These are phyloP conservation scores for Drosophila picticornis DNA, from an alignment of 2,888 invertebrate species.

Conservation along the genomic window DNA sequence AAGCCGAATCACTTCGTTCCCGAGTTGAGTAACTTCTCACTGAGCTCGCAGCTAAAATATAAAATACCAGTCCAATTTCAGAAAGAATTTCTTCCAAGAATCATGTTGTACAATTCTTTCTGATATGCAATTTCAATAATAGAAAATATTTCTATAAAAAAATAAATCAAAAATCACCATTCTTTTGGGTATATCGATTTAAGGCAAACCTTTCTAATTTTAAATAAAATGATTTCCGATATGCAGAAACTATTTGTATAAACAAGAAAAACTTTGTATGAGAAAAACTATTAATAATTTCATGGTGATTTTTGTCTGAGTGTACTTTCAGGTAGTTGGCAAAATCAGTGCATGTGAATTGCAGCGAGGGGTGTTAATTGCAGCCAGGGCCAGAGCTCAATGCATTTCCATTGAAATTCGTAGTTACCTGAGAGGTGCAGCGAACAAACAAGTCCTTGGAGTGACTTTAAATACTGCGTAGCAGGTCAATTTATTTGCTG, in stretches of 20 bases:
- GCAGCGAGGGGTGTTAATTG: slow-evolving; percentile 32
- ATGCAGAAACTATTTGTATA: not conserved
- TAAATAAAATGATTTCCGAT: not conserved
- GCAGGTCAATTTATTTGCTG: slow-evolving; percentile 24
- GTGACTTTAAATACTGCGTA: slow-evolving; percentile 15
- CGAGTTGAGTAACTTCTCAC: not conserved
- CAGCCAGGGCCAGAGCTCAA: not conserved
- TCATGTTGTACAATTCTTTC: not conserved
- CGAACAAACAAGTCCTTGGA: slow-evolving; percentile 23
- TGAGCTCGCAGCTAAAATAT: not conserved
- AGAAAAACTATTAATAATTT: not conserved
- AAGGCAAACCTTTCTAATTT: not conserved
- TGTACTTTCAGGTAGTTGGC: slow-evolving; percentile 28
- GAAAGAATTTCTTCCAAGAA: not conserved
- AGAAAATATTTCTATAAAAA: not conserved
- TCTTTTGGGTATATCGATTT: not conserved
- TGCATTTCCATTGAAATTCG: slow-evolving; percentile 19
- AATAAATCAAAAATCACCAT: too few relatives aligned
- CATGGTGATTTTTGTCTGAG: not conserved
- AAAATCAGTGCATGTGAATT: slow-evolving; percentile 27
- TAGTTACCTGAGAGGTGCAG: slow-evolving; percentile 30
- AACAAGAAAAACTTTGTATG: not conserved
- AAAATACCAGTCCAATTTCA: not conserved
- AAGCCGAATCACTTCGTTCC: not conserved
- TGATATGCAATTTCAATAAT: not conserved